A percentile compares a stretch with the other conserved stretches of the same genome.
Conservation (phyloP, 2,113 vertebrate species). For the Cyrtonyx montezumae region DNA sequence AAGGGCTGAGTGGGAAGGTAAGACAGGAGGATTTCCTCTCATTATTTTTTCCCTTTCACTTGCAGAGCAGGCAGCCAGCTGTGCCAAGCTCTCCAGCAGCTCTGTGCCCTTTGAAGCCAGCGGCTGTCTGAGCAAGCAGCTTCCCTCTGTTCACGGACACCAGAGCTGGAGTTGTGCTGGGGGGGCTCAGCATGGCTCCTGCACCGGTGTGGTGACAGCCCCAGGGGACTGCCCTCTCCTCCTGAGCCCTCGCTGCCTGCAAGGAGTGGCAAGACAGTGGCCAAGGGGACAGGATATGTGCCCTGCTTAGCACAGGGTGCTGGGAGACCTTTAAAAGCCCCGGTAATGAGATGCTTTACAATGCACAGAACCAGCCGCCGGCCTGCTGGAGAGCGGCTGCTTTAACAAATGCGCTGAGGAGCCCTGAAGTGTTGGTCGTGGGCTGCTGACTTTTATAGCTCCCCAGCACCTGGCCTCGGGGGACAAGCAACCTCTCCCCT, state of each 20-base stretch:
- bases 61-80: not conserved
- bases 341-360: not conserved
- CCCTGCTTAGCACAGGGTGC: not conserved
- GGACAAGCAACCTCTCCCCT: not conserved
- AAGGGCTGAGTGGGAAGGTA: slow-evolving; percentile 8
- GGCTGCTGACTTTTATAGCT: not conserved
- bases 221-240: not conserved
- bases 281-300: not conserved
- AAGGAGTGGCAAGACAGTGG: not conserved
- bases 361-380: not conserved
- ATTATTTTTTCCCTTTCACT: slow-evolving; percentile 64
- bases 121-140: not conserved
- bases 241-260: not conserved
- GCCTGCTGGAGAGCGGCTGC: not conserved
- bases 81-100: slow-evolving; percentile 41
- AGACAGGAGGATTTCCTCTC: slow-evolving; percentile 60
- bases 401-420: not conserved
- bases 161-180: not conserved
- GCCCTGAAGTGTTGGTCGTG: not conserved
- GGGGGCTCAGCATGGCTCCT: not conserved
- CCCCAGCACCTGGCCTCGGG: not conserved
- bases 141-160: not conserved
- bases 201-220: not conserved
- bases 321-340: not conserved
- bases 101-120: slow-evolving; percentile 13